Evolutionary conservation across 2,888 invertebrate genomes (phyloP), one percentile per base, ranked within the genome.

Genomic region (Liodrosophila aerea): DNA sequence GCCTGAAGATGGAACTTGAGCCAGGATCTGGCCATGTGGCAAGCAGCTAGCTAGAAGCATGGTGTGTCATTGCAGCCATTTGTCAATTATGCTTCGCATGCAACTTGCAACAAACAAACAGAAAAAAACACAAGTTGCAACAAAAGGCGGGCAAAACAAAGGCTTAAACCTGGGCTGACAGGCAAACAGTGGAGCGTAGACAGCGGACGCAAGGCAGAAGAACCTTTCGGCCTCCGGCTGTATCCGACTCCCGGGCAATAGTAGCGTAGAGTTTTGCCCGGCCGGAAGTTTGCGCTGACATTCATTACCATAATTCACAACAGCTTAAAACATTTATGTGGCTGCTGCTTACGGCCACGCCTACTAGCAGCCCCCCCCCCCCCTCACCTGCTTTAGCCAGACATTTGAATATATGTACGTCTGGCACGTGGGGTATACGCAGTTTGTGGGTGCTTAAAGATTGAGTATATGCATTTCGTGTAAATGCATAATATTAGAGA

Each of bases 241-340:
- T 1, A 11, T n/a, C n/a, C n/a, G n/a, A n/a, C n/a, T n/a, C n/a
- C n/a, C n/a, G n/a, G n/a, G n/a, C n/a, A n/a, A n/a, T n/a, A n/a
- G n/a, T n/a, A 18, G 12, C 15, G 1, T 8, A 11, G 54, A 43
- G 47, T 60, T 63, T 64, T 12, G 50, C 37, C 33, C 22, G 45
- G 44, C 69, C 80, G 80, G 80, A 82, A 81, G 80, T 82, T 82
- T 69, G 82, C 64, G 68, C 82, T 81, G 82, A 82, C 82, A 82
- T 83, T 83, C 76, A 82, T 81, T 82, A 82, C 77, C 82, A 82
- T 82, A 82, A 82, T 81, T 78, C 76, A 82, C 83, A 82, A 78
- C 75, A 78, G 81, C 82, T 81, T 82, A 68, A 76, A 80, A 83
- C 82, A 83, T 78, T 77, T 76, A 76, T 81, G 78, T 65, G 81